Percentiles rank a stretch among this genome's conserved stretches.
These are phyloP conservation scores for Cepaea nemoralis DNA, from an alignment of 1,140 invertebrate genomes.

Conservation along the genomic window DNA sequence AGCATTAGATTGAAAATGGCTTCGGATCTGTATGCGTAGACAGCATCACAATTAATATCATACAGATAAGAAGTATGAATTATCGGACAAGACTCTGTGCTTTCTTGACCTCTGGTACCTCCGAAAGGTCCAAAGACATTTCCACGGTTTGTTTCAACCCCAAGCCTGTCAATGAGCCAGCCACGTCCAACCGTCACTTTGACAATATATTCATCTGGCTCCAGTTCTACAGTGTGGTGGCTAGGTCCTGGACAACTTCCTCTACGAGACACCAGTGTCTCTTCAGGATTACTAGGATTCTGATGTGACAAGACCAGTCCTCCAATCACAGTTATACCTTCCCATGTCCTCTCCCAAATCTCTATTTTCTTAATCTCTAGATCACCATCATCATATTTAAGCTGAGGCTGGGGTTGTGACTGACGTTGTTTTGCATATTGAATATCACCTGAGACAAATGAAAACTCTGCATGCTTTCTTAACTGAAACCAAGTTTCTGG, in stretches of 20 bases:
- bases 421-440: slow-evolving; percentile 26
- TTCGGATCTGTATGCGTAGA: background rate
- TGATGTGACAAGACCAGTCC: slow-evolving; percentile 10
- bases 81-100: background rate
- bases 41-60: slow-evolving; percentile 27
- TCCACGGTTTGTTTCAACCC: slow-evolving; percentile 26
- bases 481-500: slow-evolving; percentile 7
- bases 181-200: slow-evolving; percentile 26
- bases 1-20: slow-evolving; percentile 36
- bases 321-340: slow-evolving; percentile 20
- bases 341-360: slow-evolving; percentile 22
- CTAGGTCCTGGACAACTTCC: background rate
- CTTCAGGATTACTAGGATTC: background rate
- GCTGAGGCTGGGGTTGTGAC: background rate
- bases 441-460: background rate
- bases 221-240: background rate
- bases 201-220: slow-evolving; percentile 28
- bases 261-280: background rate
- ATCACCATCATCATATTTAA: background rate
- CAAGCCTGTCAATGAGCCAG: slow-evolving; percentile 28
- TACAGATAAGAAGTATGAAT: background rate
- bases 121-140: slow-evolving; percentile 13
- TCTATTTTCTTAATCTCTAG: slow-evolving; percentile 21
- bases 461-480: slow-evolving; percentile 10
- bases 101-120: background rate